Evolutionary conservation across 2,113 vertebrate species (phyloP), one percentile per base, ranked within the genome.

Genomic region (Oryzias woworae): DNA sequence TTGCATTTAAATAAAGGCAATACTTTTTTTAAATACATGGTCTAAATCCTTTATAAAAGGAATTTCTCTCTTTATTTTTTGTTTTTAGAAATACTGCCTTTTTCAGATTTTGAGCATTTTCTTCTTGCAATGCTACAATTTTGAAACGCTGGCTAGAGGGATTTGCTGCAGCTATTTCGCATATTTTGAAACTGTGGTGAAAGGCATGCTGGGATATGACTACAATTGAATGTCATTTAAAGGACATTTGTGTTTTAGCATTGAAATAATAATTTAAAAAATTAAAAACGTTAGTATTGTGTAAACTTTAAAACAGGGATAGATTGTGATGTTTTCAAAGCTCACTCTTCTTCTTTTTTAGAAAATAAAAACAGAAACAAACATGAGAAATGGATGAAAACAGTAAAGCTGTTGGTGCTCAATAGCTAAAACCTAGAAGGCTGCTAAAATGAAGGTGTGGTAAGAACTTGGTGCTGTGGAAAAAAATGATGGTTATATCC

Each of bases 211-310:
- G 36, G 36, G 36, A 36, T 57, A 46, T 2, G 43, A 48, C 4
- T 43, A 58, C 43, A 71, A 53, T 24, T 17, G 15, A 15, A 18
- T 12, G 26, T 36, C 18, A 1, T 41, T 57, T 16, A 63, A 23
- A 18, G 26, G 46, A 47, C 16, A 42, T 1, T 44, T 47, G 52
- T 14, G 52, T 53, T 14, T 49, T 64, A 61, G n/a, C 49, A 63
- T 18, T 75, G 31, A 82, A 80, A 80, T 41, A 59, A 67, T 55
- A 78, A 59, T 69, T 74, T 69, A 69, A 74, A 50, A 77, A 77
- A 88, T 86, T 4, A 17, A 17, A 48, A 17, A 45, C 14, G 31
- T 46, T 17, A 48, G 60, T 71, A 67, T 64, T 61, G 75, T 24
- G 66, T 75, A 50, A 55, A 52, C 20, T 68, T 70, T 43, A 28